Evolutionary conservation across 2,888 invertebrate genomes (phyloP), one percentile per base, ranked within the genome.

Genomic region (Argyresthia goedartella): DNA sequence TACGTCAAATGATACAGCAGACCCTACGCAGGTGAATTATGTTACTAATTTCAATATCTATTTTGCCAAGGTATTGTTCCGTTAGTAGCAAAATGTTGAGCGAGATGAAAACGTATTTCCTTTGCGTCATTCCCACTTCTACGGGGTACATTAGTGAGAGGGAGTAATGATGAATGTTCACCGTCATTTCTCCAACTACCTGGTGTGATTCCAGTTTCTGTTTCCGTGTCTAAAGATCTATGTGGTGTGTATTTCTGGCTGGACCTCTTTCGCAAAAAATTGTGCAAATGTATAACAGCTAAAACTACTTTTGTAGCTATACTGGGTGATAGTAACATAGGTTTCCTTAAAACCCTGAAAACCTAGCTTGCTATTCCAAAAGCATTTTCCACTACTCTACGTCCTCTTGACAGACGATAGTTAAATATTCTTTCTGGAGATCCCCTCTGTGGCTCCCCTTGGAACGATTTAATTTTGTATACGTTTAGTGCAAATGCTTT

Each of bases 351-450:
- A 9, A 55, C 52, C 51, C 55, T 50, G 46, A 51, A 55, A 15
- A 50, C 47, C 14, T 52, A 50, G 39, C 54, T 50, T 41, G 59
- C 44, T 45, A 63, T 57, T 34, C 60, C 60, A 57, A 60, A 60
- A 25, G 57, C 60, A 56, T 61, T 61, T 56, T 69, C 67, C 41
- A 67, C 62, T 35, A 65, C 60, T 51, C 60, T 54, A 50, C 63
- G 56, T 49, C 59, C 58, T 56, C 60, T 52, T 34, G 52, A 59
- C 34, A 63, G 55, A 13, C 64, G 52, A 52, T 66, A 66, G 56
- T 69, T 69, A 55, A 63, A 67, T 39, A 66, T 56, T 55, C 56
- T 57, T 58, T 62, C 58, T 44, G 46, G 46, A 11, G 57, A 57
- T 54, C 57, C 60, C 35, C 49, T 55, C 51, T 60, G 55, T 54